Percentiles rank a stretch among this genome's conserved stretches.
Conservation (phyloP, 2,797 vertebrate species). For the Malurus leucopterus region DNA sequence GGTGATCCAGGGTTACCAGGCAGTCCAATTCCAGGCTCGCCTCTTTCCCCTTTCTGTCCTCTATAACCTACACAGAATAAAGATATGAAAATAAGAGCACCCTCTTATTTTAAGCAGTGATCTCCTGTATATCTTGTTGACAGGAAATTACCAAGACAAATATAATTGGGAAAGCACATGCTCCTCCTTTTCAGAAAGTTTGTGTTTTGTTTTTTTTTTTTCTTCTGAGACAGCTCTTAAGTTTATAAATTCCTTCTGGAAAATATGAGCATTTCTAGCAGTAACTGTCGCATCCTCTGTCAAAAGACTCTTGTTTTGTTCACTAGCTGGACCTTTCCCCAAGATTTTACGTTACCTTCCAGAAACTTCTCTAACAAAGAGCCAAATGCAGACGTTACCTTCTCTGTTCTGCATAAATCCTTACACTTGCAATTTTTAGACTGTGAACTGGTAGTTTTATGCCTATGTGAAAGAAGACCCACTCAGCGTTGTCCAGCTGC, state of each 20-base stretch:
- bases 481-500: background rate
- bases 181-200: background rate
- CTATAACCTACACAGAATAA: slow-evolving; percentile 84
- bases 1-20: slow-evolving; percentile 84
- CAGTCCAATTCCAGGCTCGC: slow-evolving; percentile 90
- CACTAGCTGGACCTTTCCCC: background rate
- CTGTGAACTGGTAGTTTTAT: background rate
- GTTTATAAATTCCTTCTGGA: background rate
- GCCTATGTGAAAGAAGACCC: background rate
- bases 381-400: fast-evolving
- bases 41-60: slow-evolving; percentile 97
- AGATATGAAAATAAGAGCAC: slow-evolving; percentile 49
- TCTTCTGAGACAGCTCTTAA: background rate
- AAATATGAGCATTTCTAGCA: background rate
- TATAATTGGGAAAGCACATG: background rate
- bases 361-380: background rate
- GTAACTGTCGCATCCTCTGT: background rate
- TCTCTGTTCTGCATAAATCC: background rate
- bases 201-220: background rate
- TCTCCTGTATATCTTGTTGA: background rate
- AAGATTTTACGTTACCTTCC: background rate
- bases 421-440: background rate
- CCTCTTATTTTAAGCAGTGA: background rate
- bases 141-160: background rate
- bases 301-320: background rate